Percentiles rank a stretch among this genome's conserved stretches.
These are phyloP conservation scores for Bombus sibiricus DNA, from an alignment of 1,140 invertebrate species.

Conservation along the genomic window DNA sequence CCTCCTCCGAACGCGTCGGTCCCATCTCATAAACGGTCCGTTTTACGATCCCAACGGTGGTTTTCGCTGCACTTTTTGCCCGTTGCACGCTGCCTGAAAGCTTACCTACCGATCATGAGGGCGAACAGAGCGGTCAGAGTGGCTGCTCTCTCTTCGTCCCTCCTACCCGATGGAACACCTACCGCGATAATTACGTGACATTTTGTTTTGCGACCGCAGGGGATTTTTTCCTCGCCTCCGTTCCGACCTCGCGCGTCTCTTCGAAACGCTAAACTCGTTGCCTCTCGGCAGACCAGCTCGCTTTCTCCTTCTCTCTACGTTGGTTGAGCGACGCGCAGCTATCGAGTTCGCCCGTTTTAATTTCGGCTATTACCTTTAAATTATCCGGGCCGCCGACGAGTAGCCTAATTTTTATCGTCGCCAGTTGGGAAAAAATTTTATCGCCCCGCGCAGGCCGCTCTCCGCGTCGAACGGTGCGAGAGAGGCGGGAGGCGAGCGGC, in stretches of 20 bases:
- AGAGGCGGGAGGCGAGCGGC: not conserved
- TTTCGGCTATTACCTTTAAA: slow-evolving; percentile 50
- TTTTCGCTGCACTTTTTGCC: slow-evolving; percentile 76
- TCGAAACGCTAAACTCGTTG: not conserved
- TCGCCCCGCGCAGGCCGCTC: not conserved
- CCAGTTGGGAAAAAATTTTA: not conserved
- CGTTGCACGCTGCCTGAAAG: slow-evolving; percentile 58
- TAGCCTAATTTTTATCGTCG: slow-evolving; percentile 48
- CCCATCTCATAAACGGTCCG: slow-evolving; percentile 73
- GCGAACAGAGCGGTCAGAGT: not conserved
- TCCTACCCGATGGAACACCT: slow-evolving; percentile 72
- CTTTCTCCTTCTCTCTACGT: slow-evolving; percentile 27
- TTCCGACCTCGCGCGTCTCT: slow-evolving; percentile 51
- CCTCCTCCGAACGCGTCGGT: slow-evolving; percentile 65
- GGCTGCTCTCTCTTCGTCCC: not conserved
- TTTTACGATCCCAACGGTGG: slow-evolving; percentile 75
- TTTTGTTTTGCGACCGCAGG: slow-evolving; percentile 77
- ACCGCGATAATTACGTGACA: slow-evolving; percentile 81
- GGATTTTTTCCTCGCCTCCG: slow-evolving; percentile 72
- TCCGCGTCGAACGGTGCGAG: not conserved
- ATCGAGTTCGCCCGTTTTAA: slow-evolving; percentile 28
- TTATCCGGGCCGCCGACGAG: slow-evolving; percentile 68
- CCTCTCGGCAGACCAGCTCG: not conserved
- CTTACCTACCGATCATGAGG: slow-evolving; percentile 41
- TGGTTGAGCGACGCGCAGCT: not conserved